Conservation (phyloP, 2,888 invertebrate genomes). For the Synergus japonicus region DNA sequence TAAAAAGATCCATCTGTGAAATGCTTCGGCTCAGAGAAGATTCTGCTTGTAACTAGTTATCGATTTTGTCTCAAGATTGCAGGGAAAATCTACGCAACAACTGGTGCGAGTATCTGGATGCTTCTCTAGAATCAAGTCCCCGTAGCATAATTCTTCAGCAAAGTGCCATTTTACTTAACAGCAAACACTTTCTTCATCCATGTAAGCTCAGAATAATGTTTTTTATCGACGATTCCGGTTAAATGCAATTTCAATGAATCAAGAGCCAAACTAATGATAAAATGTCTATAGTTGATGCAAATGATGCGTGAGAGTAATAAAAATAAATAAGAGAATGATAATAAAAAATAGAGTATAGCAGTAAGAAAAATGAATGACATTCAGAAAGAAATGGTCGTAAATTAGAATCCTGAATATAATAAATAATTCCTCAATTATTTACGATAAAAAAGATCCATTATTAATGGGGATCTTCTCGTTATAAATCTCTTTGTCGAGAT, state of each 20-base stretch:
- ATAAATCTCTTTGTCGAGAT: not conserved
- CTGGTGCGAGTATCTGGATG: not conserved
- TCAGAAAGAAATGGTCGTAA: not conserved
- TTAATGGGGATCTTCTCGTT: not conserved
- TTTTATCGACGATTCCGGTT: not conserved
- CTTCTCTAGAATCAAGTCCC: not conserved
- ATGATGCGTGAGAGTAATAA: too few species aligned
- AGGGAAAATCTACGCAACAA: not conserved
- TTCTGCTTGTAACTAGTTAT: not conserved
- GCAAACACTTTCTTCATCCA: not conserved
- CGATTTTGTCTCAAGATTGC: conserved; percentile 20
- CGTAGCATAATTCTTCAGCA: not conserved
- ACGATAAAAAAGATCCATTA: not conserved
- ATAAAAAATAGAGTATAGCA: too few species aligned
- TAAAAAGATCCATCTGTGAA: conserved; percentile 53
- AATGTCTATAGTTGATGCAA: too few species aligned
- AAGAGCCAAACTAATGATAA: not conserved
- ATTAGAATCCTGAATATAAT: not conserved
- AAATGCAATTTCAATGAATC: not conserved
- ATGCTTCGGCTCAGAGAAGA: conserved; percentile 2
- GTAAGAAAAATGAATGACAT: too few species aligned
- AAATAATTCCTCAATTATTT: not conserved
- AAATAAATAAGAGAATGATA: too few species aligned
- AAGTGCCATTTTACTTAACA: not conserved
- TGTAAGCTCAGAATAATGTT: not conserved